These are phyloP conservation scores for Condylostylus longicornis DNA, from an alignment of 1,140 invertebrate genomes.

Conservation along the genomic window DNA sequence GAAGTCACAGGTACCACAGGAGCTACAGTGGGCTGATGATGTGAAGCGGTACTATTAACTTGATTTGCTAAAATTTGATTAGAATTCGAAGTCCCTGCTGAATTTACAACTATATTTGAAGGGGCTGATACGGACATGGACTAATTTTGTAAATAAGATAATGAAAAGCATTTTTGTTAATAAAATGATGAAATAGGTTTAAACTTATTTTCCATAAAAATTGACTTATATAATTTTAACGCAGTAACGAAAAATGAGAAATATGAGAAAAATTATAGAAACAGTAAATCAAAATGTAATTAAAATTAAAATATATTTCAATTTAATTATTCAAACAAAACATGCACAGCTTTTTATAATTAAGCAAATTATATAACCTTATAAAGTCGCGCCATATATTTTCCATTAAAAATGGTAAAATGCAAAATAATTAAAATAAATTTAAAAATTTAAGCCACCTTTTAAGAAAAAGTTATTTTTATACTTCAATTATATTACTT, in stretches of 20 bases:
- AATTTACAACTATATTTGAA: constrained; percentile 30
- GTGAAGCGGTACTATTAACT: constrained; percentile 4
- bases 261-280: constrained; percentile 12
- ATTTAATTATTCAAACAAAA: neutral
- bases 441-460: no score
- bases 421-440: no score
- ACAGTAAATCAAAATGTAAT: constrained; percentile 14
- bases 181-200: neutral
- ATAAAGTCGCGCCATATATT: no score
- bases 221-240: constrained; percentile 4
- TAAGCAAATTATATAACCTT: constrained; percentile 1
- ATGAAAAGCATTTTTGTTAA: neutral
- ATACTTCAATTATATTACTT: no score
- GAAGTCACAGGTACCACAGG: constrained; percentile 3
- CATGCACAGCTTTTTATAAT: constrained; percentile 4
- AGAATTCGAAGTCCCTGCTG: constrained; percentile 22
- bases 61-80: constrained; percentile 13
- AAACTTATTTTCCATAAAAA: neutral
- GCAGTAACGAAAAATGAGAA: no score
- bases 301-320: constrained; percentile 1
- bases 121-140: constrained; percentile 24
- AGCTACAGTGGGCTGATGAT: constrained; percentile 1
- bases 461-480: no score
- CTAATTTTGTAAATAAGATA: constrained; percentile 9
- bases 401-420: no score